Percentiles rank a stretch among this genome's conserved stretches.
Evolutionary conservation across 1,140 invertebrate genomes (phyloP).

Genomic region (Macrosteles quadrilineatus): DNA sequence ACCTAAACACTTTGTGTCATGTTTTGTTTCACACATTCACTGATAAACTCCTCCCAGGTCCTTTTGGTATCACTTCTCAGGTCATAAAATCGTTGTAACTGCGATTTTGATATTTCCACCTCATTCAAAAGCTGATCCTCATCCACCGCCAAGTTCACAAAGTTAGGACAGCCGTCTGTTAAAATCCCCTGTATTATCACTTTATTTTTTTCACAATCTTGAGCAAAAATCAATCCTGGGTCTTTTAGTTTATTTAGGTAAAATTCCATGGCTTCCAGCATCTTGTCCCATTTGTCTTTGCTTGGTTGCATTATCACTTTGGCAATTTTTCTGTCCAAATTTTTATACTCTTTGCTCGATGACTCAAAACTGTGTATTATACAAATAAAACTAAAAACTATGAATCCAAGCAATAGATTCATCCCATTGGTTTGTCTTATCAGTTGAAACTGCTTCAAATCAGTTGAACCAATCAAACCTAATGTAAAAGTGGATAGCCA

Average conservation of each 20-base stretch:
- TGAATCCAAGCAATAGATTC: neutral
- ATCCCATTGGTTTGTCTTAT: neutral
- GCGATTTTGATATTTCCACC: neutral
- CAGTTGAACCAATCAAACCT: too few species aligned
- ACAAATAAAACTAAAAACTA: neutral
- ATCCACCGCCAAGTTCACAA: neutral
- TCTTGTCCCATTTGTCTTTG: neutral
- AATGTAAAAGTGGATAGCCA: too few species aligned
- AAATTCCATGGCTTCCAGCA: neutral
- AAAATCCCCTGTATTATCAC: neutral
- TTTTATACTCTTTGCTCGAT: neutral
- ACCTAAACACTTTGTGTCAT: neutral
- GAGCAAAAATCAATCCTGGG: neutral
- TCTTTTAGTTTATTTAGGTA: constrained; percentile 1
- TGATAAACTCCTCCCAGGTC: neutral
- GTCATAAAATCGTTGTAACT: constrained; percentile 1
- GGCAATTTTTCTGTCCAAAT: neutral
- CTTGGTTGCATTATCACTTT: neutral
- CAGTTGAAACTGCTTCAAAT: too few species aligned
- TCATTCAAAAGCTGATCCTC: neutral
- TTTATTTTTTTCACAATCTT: constrained; percentile 6
- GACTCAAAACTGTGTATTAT: neutral
- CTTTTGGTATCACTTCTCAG: constrained; percentile 1
- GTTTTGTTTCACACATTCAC: neutral
- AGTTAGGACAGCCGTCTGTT: neutral